A percentile compares a stretch with the other conserved stretches of the same genome.
phyloP scores from a whole-genome alignment of 2,888 invertebrate species.

The Metopia argyrocephala region DNA sequence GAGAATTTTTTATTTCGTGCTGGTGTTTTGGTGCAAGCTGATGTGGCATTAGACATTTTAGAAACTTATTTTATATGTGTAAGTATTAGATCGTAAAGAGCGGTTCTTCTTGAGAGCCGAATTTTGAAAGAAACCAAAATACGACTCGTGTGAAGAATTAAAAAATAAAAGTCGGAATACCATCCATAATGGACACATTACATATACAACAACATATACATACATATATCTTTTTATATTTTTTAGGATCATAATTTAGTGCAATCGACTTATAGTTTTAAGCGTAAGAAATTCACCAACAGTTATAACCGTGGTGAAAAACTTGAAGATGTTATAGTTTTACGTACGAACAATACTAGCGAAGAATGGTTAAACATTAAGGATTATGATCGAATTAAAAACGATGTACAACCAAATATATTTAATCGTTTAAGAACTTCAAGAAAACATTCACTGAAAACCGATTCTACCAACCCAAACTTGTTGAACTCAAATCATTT shows the following conservation, averaged over 20 bases:
- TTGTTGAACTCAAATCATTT: constrained; percentile 62
- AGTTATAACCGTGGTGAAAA: constrained; percentile 74
- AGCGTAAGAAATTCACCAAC: constrained; percentile 75
- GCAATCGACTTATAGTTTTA: constrained; percentile 77
- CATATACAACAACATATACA: not conserved
- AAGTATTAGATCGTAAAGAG: too few species aligned
- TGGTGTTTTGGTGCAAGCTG: constrained; percentile 75
- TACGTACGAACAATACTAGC: constrained; percentile 75
- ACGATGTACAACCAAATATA: constrained; percentile 55
- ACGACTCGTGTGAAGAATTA: too few species aligned
- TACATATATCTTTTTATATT: not conserved
- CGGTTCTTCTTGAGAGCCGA: too few species aligned
- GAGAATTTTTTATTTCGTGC: constrained; percentile 78
- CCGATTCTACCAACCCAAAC: not conserved
- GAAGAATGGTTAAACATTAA: constrained; percentile 74
- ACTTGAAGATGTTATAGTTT: constrained; percentile 76
- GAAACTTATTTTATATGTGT: constrained; percentile 78
- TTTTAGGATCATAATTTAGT: constrained; percentile 77
- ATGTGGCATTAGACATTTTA: constrained; percentile 75
- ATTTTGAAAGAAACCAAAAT: too few species aligned
- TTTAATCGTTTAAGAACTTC: constrained; percentile 61
- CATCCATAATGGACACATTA: too few species aligned
- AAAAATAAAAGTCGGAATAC: too few species aligned
- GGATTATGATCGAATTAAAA: constrained; percentile 73
- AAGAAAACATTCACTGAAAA: constrained; percentile 61